Conservation (phyloP, 1,140 invertebrate species). For the Pomacea maculata region DNA sequence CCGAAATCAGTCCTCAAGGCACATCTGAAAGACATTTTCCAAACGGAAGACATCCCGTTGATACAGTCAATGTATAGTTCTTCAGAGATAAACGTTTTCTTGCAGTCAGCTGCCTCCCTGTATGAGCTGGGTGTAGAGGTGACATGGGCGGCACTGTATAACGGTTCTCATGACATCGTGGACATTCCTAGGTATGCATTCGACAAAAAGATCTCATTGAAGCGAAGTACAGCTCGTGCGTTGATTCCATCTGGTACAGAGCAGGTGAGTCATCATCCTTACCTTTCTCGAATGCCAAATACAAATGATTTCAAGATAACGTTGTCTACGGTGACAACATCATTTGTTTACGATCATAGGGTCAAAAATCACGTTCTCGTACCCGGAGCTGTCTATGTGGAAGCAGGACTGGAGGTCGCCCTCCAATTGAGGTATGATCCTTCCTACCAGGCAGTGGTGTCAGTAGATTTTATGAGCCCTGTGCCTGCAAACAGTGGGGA, state of each 20-base stretch:
- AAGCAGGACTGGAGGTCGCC: constrained; percentile 25
- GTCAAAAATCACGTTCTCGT: neutral
- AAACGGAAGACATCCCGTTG: constrained; percentile 1
- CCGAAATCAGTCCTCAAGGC: constrained; percentile 40
- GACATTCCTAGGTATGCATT: constrained; percentile 30
- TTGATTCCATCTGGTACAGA: neutral
- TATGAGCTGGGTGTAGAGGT: constrained; percentile 29
- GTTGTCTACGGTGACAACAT: constrained; percentile 5
- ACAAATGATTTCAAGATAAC: constrained; percentile 3
- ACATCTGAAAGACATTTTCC: constrained; percentile 36
- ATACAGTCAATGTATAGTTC: constrained; percentile 41
- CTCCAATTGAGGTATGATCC: too few relatives aligned
- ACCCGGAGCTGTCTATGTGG: neutral
- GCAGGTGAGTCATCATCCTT: neutral
- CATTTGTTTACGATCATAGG: neutral
- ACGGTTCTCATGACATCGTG: constrained; percentile 1
- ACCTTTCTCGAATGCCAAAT: neutral
- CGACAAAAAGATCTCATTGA: constrained; percentile 4
- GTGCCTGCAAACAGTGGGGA: too few relatives aligned
- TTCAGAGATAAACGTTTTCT: constrained; percentile 23
- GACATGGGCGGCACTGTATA: constrained; percentile 31
- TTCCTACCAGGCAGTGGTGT: too few relatives aligned
- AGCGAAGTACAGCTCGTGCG: too few relatives aligned
- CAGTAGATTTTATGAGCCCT: too few relatives aligned
- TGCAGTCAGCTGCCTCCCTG: constrained; percentile 11